Evolutionary conservation across 2,888 invertebrate genomes (phyloP), one percentile per base, ranked within the genome.

Genomic region (Allygus modestus): DNA sequence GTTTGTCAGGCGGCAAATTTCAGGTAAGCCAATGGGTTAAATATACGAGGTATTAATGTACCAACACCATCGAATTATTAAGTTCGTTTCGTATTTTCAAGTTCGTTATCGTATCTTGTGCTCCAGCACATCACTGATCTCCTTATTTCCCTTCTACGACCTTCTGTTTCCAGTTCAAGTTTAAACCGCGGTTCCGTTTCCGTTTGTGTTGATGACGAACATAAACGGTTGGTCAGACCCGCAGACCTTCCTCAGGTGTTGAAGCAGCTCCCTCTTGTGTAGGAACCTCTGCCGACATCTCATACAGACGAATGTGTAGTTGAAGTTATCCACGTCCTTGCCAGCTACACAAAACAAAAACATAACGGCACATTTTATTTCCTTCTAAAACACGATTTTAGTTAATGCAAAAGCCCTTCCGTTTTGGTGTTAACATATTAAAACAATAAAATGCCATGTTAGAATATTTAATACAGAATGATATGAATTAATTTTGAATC

Each of bases 201-300:
- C 77, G 41, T 23, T 26, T 4, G 46, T 28, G 28, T 51, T 37
- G 41, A 43, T 46, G 77, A 77, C 77, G 31, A 77, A 37, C 46
- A 51, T 46, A 5, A 43, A 43, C 0, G 77, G 51, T 9, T 43
- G 91, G 84, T 89, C 89, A 37, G 88, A 88, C 5, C 90, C 90
- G 83, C 90, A 90, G 85, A 90, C 89, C 84, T 89, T 87, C 28
- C 88, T 88, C 31, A 88, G 87, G 84, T 90, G 90, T 20, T 88
- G 88, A 15, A 85, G 86, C 77, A 89, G 89, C 31, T 90, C 90
- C 1, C 90, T 89, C 85, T 89, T 90, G 79, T 89, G 88, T 77
- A 89, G 88, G 85, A 91, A 91, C 33, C 86, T 86, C 58, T 89
- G 90, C 20, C 90, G 89, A 83, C 90, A 90, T 33, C 82, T 87